phyloP scores from a whole-genome alignment of 1,140 invertebrate species.

The Solen grandis region DNA sequence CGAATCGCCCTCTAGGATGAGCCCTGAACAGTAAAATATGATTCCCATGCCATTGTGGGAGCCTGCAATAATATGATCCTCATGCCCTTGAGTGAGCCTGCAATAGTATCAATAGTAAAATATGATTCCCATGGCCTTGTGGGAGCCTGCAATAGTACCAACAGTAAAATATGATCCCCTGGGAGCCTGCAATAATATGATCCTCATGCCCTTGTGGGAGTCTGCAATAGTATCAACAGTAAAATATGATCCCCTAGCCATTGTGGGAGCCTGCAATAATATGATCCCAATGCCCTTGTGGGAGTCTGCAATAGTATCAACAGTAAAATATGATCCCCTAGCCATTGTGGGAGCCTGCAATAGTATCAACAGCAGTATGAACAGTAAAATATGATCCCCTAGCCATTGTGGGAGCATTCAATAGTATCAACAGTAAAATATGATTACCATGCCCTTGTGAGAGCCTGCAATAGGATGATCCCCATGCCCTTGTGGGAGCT shows the following conservation, averaged over 20 bases:
- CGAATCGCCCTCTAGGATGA: no score
- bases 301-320: slow-evolving; percentile 44
- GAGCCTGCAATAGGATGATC: slow-evolving; percentile 59
- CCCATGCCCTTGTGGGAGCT: slow-evolving; percentile 68
- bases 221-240: slow-evolving; percentile 27
- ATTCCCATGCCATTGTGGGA: not conserved
- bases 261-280: not conserved
- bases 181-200: slow-evolving; percentile 51
- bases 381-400: not conserved
- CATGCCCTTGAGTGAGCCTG: not conserved
- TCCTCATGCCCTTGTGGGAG: slow-evolving; percentile 67
- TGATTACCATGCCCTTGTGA: slow-evolving; percentile 69
- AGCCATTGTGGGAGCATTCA: no score
- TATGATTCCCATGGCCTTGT: slow-evolving; percentile 65
- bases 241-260: not conserved
- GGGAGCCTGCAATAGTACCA: slow-evolving; percentile 56
- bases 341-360: not conserved
- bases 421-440: not conserved
- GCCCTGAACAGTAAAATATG: not conserved
- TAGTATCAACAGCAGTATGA: not conserved
- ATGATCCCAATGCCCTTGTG: slow-evolving; percentile 60
- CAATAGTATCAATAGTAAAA: not conserved
- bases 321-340: not conserved
- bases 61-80: not conserved
- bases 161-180: not conserved